phyloP scores from a whole-genome alignment of 2,797 vertebrate genomes.

The Taenioides sp. region DNA sequence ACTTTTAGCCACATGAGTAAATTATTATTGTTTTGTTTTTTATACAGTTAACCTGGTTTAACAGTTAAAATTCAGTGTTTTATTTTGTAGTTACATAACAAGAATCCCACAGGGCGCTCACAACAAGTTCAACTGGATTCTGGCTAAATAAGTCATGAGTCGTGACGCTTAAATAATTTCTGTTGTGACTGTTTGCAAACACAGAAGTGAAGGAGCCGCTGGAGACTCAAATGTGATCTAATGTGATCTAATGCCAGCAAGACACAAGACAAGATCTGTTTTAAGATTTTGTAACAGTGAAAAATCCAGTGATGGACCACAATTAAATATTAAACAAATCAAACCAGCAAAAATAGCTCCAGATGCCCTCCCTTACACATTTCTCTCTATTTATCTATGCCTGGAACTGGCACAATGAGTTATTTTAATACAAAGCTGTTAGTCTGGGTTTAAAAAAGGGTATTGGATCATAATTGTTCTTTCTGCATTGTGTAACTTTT shows the following conservation, averaged over 20 bases:
- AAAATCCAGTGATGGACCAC: background rate
- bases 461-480: no score
- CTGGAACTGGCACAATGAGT: no score
- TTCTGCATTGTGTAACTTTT: no score
- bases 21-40: background rate
- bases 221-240: background rate
- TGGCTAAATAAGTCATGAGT: background rate
- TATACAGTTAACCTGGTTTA: background rate
- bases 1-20: background rate
- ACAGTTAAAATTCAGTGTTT: background rate
- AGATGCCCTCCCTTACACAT: background rate
- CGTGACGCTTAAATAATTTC: background rate
- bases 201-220: background rate
- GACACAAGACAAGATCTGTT: background rate
- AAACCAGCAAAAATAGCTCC: background rate
- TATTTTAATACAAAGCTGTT: no score
- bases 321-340: background rate
- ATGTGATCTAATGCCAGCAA: background rate
- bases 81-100: background rate
- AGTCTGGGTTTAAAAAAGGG: no score
- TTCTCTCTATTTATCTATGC: background rate
- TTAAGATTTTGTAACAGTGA: background rate
- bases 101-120: no score
- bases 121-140: slow-evolving; percentile 10
- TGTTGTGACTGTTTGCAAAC: slow-evolving; percentile 9